Conservation (phyloP, 2,113 vertebrate genomes). For the Chloroceryle aenea region DNA sequence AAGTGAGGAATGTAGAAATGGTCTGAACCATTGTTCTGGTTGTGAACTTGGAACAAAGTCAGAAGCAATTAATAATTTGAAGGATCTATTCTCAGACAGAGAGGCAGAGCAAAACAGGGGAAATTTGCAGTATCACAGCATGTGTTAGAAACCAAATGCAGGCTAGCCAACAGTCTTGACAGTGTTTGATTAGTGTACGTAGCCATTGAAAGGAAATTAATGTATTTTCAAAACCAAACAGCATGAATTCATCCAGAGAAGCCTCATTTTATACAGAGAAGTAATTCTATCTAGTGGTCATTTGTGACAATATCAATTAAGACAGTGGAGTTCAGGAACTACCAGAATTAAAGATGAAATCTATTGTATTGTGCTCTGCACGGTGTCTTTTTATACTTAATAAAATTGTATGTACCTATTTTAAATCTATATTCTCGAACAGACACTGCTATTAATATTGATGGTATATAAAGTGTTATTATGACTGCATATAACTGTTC, state of each 20-base stretch:
- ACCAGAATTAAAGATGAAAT: constrained; percentile 18
- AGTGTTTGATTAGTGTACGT: constrained; percentile 39
- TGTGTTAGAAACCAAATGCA: not conserved
- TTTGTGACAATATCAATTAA: constrained; percentile 16
- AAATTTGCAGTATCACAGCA: not conserved
- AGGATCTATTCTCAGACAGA: not conserved
- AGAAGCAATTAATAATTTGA: not conserved
- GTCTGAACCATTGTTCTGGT: not conserved
- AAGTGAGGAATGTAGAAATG: not conserved
- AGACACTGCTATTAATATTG: constrained; percentile 25
- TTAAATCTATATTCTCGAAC: constrained; percentile 49
- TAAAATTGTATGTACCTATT: constrained; percentile 38
- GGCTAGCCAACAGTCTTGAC: not conserved
- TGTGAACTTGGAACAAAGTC: not conserved
- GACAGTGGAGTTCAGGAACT: constrained; percentile 2
- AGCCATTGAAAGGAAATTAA: constrained; percentile 19
- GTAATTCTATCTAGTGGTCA: not conserved
- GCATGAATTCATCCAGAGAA: constrained; percentile 10
- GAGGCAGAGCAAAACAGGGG: not conserved
- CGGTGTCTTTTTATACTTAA: constrained; percentile 60
- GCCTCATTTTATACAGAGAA: constrained; percentile 30
- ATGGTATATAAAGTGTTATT: not conserved
- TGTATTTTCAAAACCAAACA: constrained; percentile 48
- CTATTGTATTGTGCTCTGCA: constrained; percentile 50
- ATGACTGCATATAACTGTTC: constrained; percentile 1